A percentile compares a stretch with the other conserved stretches of the same genome.
phyloP scores from a whole-genome alignment of 2,888 invertebrate species.

The Tromatobia lineatoria region DNA sequence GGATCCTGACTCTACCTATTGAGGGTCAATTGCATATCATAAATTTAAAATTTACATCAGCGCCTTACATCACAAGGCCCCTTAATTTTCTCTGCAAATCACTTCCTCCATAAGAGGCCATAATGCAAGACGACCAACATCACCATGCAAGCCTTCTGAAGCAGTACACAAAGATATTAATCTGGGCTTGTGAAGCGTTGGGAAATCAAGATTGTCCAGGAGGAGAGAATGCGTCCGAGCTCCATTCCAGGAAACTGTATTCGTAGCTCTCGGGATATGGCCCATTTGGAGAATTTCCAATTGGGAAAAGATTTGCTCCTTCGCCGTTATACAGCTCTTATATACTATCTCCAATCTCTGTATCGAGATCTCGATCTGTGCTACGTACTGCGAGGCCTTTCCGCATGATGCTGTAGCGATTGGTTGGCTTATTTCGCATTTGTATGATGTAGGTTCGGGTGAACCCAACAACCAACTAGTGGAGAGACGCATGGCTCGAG shows the following conservation, averaged over 20 bases:
- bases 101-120: not conserved
- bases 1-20: no score
- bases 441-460: slow-evolving; percentile 14
- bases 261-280: slow-evolving; percentile 30
- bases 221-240: slow-evolving; percentile 7
- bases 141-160: not conserved
- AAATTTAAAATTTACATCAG: no score
- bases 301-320: slow-evolving; percentile 52
- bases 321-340: slow-evolving; percentile 25
- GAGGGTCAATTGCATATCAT: no score
- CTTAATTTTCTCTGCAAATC: not conserved
- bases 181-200: slow-evolving; percentile 22
- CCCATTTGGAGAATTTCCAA: slow-evolving; percentile 54
- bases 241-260: slow-evolving; percentile 35
- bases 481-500: not conserved
- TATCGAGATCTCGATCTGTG: slow-evolving; percentile 32
- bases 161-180: slow-evolving; percentile 38
- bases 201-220: slow-evolving; percentile 43
- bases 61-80: not conserved
- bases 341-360: slow-evolving; percentile 4
- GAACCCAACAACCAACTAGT: not conserved
- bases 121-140: not conserved
- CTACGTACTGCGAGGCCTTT: not conserved
- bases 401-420: not conserved
- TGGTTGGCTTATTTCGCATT: slow-evolving; percentile 25